phyloP scores from a whole-genome alignment of 2,797 vertebrate genomes.

The Lycodopsis pacificus region DNA sequence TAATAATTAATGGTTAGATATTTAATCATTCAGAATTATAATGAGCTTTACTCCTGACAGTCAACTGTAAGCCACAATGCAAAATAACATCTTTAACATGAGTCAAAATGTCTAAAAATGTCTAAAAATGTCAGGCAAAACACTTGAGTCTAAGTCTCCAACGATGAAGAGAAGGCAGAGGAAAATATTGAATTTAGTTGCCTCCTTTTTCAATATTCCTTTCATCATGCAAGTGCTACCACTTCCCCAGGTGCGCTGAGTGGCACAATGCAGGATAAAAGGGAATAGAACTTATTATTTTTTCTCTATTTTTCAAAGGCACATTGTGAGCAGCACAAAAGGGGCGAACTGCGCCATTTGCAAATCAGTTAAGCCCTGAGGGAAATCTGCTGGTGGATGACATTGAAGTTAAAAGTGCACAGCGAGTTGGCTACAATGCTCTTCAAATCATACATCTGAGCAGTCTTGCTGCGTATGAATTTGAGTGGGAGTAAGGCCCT shows the following conservation, averaged over 20 bases:
- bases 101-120: conserved; percentile 22
- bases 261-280: conserved; percentile 77
- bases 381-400: conserved; percentile 78
- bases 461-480: conserved; percentile 38
- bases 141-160: conserved; percentile 29
- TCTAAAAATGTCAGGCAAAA: conserved; percentile 35
- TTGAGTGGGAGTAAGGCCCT: conserved; percentile 57
- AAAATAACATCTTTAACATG: conserved; percentile 35
- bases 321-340: conserved; percentile 80
- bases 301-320: conserved; percentile 75
- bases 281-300: conserved; percentile 75
- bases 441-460: conserved; percentile 71
- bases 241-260: conserved; percentile 75
- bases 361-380: conserved; percentile 77
- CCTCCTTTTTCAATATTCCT: conserved; percentile 74
- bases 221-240: conserved; percentile 76
- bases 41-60: conserved; percentile 29
- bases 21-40: conserved; percentile 28
- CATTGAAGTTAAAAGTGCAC: conserved; percentile 82
- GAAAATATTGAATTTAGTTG: conserved; percentile 60
- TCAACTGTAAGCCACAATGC: conserved; percentile 23
- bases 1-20: conserved; percentile 59
- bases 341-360: conserved; percentile 75
- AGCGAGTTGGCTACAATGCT: conserved; percentile 52
- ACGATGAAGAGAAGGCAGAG: conserved; percentile 27